phyloP scores from a whole-genome alignment of 2,797 vertebrate species.

The Podarcis lilfordi region DNA sequence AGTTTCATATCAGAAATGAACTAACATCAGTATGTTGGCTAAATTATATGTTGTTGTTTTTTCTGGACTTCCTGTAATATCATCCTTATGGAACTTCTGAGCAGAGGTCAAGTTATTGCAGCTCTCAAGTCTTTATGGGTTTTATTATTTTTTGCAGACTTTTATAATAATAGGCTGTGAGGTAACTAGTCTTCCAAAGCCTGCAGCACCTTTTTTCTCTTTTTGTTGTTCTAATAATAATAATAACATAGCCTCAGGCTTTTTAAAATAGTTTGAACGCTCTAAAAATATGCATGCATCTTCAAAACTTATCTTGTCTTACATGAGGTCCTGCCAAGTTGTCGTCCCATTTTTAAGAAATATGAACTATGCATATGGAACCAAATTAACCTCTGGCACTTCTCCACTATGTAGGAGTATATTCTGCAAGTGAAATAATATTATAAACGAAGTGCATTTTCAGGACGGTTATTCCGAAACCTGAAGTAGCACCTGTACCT shows the following conservation, averaged over 20 bases:
- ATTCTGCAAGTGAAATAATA: background rate
- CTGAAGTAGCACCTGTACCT: too few relatives aligned
- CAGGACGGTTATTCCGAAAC: background rate
- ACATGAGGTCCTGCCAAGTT: background rate
- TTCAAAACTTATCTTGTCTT: background rate
- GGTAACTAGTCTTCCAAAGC: conserved; percentile 11
- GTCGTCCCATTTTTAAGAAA: background rate
- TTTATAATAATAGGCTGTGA: background rate
- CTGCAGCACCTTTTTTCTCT: background rate
- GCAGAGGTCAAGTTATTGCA: conserved; percentile 7
- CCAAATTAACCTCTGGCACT: background rate
- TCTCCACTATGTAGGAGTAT: background rate
- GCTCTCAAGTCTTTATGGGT: conserved; percentile 8
- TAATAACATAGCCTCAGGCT: conserved; percentile 19
- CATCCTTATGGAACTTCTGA: conserved; percentile 28
- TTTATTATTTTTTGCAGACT: background rate
- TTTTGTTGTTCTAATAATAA: conserved; percentile 32
- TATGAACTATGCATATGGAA: background rate
- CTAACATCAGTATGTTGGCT: conserved; percentile 8
- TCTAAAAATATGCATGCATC: background rate
- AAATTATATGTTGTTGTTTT: conserved; percentile 3
- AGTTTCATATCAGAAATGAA: conserved; percentile 30
- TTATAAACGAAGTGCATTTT: background rate
- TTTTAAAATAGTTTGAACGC: conserved; percentile 14
- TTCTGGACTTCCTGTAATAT: conserved; percentile 25